Conservation (phyloP, 2,797 vertebrate genomes). For the Urocyon cinereoargenteus region DNA sequence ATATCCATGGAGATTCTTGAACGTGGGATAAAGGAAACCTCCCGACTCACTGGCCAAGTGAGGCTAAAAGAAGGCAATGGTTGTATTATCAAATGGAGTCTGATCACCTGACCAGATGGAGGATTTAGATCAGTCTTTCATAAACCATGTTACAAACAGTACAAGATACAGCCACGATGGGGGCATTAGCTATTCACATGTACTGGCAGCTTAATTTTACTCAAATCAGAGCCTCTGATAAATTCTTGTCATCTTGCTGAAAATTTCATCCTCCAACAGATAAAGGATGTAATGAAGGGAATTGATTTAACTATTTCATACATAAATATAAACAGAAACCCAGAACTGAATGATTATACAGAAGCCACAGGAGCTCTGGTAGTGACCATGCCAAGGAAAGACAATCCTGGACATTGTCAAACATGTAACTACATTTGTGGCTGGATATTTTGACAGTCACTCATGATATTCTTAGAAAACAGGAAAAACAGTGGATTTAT, state of each 20-base stretch:
- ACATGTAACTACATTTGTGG: not conserved
- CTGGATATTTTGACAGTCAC: not conserved
- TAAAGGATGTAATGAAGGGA: not conserved
- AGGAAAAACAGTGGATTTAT: not conserved
- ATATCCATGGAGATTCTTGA: not conserved
- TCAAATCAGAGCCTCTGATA: not conserved
- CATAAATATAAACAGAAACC: not conserved
- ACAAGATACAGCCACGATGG: not conserved
- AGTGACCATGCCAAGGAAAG: not conserved
- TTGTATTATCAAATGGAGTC: not conserved
- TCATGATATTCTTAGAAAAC: not conserved
- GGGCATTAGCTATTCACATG: not conserved
- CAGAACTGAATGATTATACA: conserved; percentile 30
- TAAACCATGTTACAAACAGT: not conserved
- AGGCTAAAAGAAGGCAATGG: not conserved
- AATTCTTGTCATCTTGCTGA: not conserved
- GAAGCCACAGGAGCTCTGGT: not conserved
- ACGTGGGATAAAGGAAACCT: not conserved
- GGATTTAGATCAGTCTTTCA: not conserved
- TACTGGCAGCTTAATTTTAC: not conserved
- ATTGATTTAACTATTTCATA: not conserved
- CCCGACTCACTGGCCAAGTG: not conserved
- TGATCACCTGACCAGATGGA: not conserved
- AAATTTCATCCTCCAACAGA: not conserved
- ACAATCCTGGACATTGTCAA: not conserved